Conservation (phyloP, 2,113 vertebrate species). For the Podiceps cristatus region DNA sequence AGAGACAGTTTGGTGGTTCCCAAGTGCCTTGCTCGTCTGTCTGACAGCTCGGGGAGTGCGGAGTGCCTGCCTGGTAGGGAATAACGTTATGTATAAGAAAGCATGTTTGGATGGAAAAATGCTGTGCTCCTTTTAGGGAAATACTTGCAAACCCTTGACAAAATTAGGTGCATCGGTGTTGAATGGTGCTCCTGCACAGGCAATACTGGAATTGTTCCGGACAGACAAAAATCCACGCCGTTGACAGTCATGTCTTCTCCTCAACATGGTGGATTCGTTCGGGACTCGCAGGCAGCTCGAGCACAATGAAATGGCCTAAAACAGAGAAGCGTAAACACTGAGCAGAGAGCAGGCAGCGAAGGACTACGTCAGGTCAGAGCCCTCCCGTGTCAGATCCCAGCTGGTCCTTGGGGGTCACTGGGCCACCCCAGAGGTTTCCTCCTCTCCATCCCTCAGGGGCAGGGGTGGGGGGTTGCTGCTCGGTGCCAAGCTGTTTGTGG, state of each 20-base stretch:
- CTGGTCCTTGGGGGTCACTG: neutral
- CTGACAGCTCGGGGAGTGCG: neutral
- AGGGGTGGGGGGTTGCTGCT: neutral
- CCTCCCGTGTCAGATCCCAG: neutral
- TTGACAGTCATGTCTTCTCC: neutral
- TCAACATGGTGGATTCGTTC: fast-evolving
- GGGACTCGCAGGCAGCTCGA: fast-evolving
- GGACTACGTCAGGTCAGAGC: fast-evolving
- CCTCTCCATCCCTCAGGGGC: fast-evolving
- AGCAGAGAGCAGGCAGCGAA: neutral
- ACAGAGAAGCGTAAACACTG: fast-evolving
- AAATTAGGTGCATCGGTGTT: neutral
- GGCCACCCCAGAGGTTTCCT: neutral
- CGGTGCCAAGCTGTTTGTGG: fast-evolving
- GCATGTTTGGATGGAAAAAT: neutral
- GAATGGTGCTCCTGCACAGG: neutral
- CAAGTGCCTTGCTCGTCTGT: neutral
- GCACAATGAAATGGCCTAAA: neutral
- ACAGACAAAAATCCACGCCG: fast-evolving
- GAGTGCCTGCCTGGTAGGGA: neutral
- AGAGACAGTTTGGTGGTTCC: neutral
- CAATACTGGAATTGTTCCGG: neutral
- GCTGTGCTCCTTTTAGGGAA: neutral
- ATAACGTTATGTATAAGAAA: neutral
- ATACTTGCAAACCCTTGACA: neutral